Base-by-base conservation (phyloP, 2,113 vertebrate species). In the Tonatia bakeri region DNA sequence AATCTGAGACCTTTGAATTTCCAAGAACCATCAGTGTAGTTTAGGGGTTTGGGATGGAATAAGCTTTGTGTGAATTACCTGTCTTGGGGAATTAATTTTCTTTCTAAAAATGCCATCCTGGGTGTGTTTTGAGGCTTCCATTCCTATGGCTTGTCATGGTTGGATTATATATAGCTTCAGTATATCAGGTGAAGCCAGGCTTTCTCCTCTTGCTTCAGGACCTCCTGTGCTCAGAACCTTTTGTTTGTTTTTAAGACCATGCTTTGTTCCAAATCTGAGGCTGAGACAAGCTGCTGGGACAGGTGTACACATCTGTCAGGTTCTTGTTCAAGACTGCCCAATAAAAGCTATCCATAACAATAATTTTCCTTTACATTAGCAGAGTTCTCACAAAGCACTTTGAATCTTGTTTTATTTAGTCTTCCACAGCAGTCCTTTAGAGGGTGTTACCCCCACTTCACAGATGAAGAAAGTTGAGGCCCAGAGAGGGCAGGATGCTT, bases 91-190 rank as follows among this genome's bases (percentile, higher is more conserved):
- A 47, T 90, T 83, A 43, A 50, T 90, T 92, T 87, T 70, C 17
- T n/a, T 84, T 86, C 83, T 33, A 14, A 77, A 90, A 96, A 85
- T 88, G 67, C 72, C 76, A 19, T 88, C 50, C 47, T 61, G 50
- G 77, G 22, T 91, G 81, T 91, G n/a, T 94, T 77, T 72, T 50
- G 59, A 83, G 69, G 65, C 91, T 95, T 40, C 77, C 65, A 26
- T 95, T 73, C 77, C 56, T 69, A 0, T 59, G 84, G 93, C 95
- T 96, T 96, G 93, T 91, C 88, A 45, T 28, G 64, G 56, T 87
- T 10, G 69, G 54, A 50, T 96, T 97, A 97, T 95, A 97, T 96
- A 97, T 97, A 97, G 93, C 56, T 76, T 84, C 14, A 4, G 61
- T 86, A 91, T 72, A 47, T 96, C 94, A 94, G 97, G 95, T 97